A percentile compares a stretch with the other conserved stretches of the same genome.
Conservation (phyloP, 1,140 invertebrate genomes). For the Idris sp. region DNA sequence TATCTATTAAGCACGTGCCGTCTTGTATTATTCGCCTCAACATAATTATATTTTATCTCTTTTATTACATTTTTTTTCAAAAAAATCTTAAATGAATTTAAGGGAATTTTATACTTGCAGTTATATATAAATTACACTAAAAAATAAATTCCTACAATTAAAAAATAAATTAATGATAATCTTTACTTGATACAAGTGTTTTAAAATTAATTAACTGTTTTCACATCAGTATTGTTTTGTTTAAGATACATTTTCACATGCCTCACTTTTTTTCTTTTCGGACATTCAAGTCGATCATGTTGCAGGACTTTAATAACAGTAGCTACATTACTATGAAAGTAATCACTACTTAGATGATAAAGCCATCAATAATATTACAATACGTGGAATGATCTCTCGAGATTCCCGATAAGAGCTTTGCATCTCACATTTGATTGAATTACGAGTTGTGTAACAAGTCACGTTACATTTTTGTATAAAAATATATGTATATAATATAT, state of each 20-base stretch:
- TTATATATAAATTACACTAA: no score
- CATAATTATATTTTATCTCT: no score
- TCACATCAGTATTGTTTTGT: constrained; percentile 7
- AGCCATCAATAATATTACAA: constrained; percentile 38
- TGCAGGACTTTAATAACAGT: constrained; percentile 33
- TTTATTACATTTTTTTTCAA: no score
- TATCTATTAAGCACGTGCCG: no score
- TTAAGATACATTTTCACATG: constrained; percentile 4
- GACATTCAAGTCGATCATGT: constrained; percentile 36
- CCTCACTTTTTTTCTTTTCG: constrained; percentile 7
- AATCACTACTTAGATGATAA: constrained; percentile 31
- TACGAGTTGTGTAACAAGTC: constrained; percentile 48
- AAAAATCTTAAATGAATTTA: no score
- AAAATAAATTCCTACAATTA: no score
- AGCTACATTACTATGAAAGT: constrained; percentile 15
- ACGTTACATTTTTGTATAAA: constrained; percentile 43
- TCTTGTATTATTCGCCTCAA: no score
- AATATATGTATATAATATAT: no score
- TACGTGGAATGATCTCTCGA: constrained; percentile 26
- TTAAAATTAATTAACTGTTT: no score
- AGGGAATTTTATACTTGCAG: no score
- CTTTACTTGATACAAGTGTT: no score
- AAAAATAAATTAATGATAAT: no score
- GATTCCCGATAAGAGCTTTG: constrained; percentile 26
- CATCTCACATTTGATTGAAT: constrained; percentile 23